Evolutionary conservation across 1,140 invertebrate genomes (phyloP), one percentile per base, ranked within the genome.

Genomic region (Bombyx mandarina): DNA sequence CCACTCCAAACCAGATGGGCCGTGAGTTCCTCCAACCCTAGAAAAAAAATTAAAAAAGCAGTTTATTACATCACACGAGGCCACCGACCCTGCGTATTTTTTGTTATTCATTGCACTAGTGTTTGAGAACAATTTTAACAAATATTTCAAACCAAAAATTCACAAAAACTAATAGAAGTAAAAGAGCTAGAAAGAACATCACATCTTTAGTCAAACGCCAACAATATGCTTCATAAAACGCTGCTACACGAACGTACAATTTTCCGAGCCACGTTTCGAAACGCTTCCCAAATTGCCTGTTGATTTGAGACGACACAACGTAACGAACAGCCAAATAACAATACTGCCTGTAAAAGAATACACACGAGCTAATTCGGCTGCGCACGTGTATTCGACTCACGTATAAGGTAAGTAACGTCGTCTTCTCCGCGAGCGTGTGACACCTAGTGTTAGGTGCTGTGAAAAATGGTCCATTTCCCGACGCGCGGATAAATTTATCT

Each of bases 401-500:
- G 83, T 84, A 72, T 48, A 59, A 66, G 56, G 79, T 86, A 83
- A 86, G 79, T 84, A 86, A 86, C 81, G 83, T 76, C 79, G 71
- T 77, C 80, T 82, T 79, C 78, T 78, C 70, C 69, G 58, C 67
- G 71, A 58, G 73, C 71, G 79, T 84, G 83, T 84, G 83, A 86
- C 83, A 86, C 81, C 83, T 81, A 85, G 76, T 79, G 81, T 83
- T 86, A 86, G 83, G 81, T 81, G 82, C 77, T 67, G 75, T 86
- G 83, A 86, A 86, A 86, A 86, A 86, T 83, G 79, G 74, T 76
- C 70, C 77, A 78, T 82, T 86, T 83, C 74, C 81, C 79, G 74
- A 75, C 72, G 63, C 67, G 69, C 66, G 72, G 80, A 84, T 83
- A 79, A 86, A 86, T 84, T 84, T 84, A 84, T 86, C 81, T 78